Evolutionary conservation across 1,140 invertebrate genomes (phyloP).

Genomic region (Bathynomus jamesi): DNA sequence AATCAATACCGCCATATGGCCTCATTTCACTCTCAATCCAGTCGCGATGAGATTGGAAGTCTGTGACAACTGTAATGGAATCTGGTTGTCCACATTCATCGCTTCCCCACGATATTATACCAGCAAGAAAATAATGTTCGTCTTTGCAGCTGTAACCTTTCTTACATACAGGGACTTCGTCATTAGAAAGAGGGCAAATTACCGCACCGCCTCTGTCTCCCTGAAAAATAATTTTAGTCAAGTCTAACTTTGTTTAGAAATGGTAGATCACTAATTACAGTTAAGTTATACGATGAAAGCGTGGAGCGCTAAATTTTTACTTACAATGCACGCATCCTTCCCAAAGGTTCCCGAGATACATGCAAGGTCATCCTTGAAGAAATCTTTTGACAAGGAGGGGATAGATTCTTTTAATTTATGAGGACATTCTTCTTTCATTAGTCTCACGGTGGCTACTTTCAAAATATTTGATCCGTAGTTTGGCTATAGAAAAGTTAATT

Average conservation of each 20-base stretch:
- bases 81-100: slow-evolving; percentile 17
- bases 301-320: too few species aligned
- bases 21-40: neutral
- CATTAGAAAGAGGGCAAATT: slow-evolving; percentile 18
- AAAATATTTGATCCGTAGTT: slow-evolving; percentile 23
- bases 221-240: too few species aligned
- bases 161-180: slow-evolving; percentile 4
- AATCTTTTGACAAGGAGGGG: neutral
- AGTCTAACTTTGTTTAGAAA: too few species aligned
- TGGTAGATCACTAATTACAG: too few species aligned
- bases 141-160: slow-evolving; percentile 6
- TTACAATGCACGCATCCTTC: slow-evolving; percentile 28
- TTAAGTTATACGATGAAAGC: too few species aligned
- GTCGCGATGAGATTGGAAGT: slow-evolving; percentile 2
- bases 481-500: slow-evolving; percentile 7
- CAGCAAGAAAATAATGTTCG: slow-evolving; percentile 22
- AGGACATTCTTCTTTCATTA: slow-evolving; percentile 17
- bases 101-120: slow-evolving; percentile 20
- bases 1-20: neutral
- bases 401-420: slow-evolving; percentile 10
- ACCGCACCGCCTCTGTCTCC: slow-evolving; percentile 25
- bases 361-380: slow-evolving; percentile 4
- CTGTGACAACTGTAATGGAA: slow-evolving; percentile 18
- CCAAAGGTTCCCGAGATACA: slow-evolving; percentile 18
- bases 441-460: slow-evolving; percentile 7